A percentile compares a stretch with the other conserved stretches of the same genome.
These are phyloP conservation scores for Tokudaia muenninki DNA, from an alignment of 2,797 vertebrate genomes.

Conservation along the genomic window DNA sequence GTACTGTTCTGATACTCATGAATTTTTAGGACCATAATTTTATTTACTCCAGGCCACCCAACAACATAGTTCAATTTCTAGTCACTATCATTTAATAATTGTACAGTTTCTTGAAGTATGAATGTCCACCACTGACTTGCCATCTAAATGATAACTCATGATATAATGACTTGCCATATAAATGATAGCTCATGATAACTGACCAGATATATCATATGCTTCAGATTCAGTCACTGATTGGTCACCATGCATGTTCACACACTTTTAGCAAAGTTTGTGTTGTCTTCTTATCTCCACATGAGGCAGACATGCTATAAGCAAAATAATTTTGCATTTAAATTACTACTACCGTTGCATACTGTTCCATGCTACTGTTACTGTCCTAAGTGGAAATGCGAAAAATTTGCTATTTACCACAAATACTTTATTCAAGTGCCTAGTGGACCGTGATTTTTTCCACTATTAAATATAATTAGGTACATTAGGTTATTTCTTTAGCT, in stretches of 20 bases:
- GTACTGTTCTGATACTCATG: neutral
- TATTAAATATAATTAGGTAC: constrained; percentile 36
- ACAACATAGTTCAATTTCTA: constrained; percentile 60
- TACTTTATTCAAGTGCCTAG: neutral
- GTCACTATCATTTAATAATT: constrained; percentile 27
- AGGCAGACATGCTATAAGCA: neutral
- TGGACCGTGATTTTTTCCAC: constrained; percentile 15
- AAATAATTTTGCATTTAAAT: constrained; percentile 48
- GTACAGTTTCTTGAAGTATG: constrained; percentile 2
- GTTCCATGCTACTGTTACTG: neutral
- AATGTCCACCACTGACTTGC: neutral
- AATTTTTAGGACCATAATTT: constrained; percentile 14
- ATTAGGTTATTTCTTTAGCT: constrained; percentile 48
- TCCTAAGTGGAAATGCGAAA: constrained; percentile 43
- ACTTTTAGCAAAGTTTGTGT: neutral
- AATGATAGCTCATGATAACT: neutral
- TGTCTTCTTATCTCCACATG: neutral
- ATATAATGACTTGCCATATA: neutral
- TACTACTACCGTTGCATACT: neutral
- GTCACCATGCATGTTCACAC: neutral
- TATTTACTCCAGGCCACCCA: neutral
- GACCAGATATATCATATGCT: neutral
- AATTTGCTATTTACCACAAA: constrained; percentile 44
- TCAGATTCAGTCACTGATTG: constrained; percentile 10
- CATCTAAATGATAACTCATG: constrained; percentile 6